Conservation (phyloP, 2,113 vertebrate species). For the Clarias macrocephalus region DNA sequence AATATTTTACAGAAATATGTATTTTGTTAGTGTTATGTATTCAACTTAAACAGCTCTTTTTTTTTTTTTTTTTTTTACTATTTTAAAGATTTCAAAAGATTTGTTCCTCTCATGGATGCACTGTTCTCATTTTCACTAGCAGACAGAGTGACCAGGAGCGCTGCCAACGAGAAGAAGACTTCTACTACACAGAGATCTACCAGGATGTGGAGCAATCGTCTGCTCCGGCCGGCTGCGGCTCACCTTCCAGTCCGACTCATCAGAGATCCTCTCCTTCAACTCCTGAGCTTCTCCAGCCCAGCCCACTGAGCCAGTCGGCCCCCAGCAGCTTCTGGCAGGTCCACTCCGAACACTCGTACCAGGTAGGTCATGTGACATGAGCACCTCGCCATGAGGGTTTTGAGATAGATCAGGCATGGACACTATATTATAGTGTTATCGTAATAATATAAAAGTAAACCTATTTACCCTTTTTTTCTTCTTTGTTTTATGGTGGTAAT, state of each 20-base stretch:
- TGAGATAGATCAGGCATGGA: background rate
- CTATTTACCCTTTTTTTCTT: too few species aligned
- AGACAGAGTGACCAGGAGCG: slow-evolving; percentile 76
- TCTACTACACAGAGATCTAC: slow-evolving; percentile 89
- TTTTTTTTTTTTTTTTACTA: too few species aligned
- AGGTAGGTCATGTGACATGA: slow-evolving; percentile 70
- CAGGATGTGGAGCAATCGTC: slow-evolving; percentile 49
- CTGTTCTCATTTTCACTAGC: background rate
- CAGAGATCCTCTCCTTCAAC: slow-evolving; percentile 38
- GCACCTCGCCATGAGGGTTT: background rate
- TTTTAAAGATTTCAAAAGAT: too few species aligned
- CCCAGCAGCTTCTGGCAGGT: slow-evolving; percentile 85
- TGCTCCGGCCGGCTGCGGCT: slow-evolving; percentile 41
- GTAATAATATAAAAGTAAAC: too few species aligned
- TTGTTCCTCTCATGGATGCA: background rate
- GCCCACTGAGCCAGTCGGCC: slow-evolving; percentile 79
- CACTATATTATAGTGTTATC: too few species aligned
- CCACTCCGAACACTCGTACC: slow-evolving; percentile 90
- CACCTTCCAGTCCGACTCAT: slow-evolving; percentile 48
- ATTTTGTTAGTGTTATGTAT: too few species aligned
- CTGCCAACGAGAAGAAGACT: slow-evolving; percentile 83
- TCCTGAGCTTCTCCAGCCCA: slow-evolving; percentile 65
- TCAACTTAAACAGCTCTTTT: too few species aligned
- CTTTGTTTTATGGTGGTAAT: too few species aligned
- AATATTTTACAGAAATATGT: too few species aligned